Evolutionary conservation across 2,797 vertebrate species (phyloP).

Genomic region (Falco naumanni): DNA sequence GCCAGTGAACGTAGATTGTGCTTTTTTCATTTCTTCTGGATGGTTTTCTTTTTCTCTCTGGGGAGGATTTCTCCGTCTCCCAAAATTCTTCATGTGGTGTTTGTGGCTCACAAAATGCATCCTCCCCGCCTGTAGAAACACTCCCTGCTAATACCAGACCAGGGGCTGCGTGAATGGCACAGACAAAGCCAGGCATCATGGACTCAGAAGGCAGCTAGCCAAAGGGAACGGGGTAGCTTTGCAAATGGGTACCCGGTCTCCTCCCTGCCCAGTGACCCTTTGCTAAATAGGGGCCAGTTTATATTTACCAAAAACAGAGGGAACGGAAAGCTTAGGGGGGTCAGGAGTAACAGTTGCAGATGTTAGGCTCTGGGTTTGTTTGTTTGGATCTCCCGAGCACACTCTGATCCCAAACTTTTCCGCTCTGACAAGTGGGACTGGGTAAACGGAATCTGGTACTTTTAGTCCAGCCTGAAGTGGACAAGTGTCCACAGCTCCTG

Average conservation of each 20-base stretch:
- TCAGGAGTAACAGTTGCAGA: neutral
- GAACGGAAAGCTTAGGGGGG: neutral
- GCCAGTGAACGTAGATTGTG: neutral
- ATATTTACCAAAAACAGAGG: neutral
- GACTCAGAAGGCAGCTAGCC: neutral
- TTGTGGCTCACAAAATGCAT: neutral
- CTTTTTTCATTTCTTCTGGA: neutral
- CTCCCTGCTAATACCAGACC: neutral
- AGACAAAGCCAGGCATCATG: neutral
- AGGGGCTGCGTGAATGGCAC: neutral
- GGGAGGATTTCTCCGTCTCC: constrained; percentile 3
- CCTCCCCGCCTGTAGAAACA: neutral
- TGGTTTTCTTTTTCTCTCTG: neutral
- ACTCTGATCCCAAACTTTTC: neutral
- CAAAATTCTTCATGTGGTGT: neutral
- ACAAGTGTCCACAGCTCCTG: neutral
- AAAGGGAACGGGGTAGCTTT: neutral
- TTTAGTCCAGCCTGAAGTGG: neutral
- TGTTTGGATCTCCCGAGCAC: constrained; percentile 7
- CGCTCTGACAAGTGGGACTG: neutral
- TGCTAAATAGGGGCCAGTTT: neutral
- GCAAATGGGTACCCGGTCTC: neutral
- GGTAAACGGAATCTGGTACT: neutral
- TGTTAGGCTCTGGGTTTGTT: constrained; percentile 10
- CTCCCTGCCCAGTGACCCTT: neutral